These are phyloP conservation scores for Palythoa grandis DNA, from an alignment of 92 coral and sea anemone genomes.

Conservation along the genomic window DNA sequence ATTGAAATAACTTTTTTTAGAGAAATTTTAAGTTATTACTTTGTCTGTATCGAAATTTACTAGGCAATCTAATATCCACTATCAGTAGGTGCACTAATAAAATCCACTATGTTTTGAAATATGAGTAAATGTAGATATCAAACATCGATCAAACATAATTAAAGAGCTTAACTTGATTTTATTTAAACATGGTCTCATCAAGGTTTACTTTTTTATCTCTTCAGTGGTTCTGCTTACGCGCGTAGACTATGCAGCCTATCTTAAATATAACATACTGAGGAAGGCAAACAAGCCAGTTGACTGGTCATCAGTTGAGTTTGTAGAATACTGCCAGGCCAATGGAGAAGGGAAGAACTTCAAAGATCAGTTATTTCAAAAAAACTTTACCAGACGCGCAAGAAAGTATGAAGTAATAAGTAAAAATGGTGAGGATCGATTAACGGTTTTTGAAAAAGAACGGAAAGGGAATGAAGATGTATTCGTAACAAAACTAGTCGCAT, in stretches of 20 bases:
- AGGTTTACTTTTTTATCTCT: too few species aligned
- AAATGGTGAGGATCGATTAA: background rate
- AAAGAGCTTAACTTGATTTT: too few species aligned
- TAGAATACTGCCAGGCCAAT: slow-evolving; percentile 1
- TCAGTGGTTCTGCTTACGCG: slow-evolving; percentile 4
- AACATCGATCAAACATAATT: too few species aligned
- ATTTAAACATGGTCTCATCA: too few species aligned
- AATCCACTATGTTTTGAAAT: too few species aligned
- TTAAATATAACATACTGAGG: background rate
- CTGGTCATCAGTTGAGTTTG: slow-evolving; percentile 1
- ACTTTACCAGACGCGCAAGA: background rate
- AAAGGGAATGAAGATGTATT: background rate
- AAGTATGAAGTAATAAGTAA: background rate
- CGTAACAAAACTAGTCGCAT: background rate
- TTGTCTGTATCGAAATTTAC: too few species aligned
- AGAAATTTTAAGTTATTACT: too few species aligned
- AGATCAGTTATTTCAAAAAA: background rate
- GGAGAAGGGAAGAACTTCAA: slow-evolving; percentile 6
- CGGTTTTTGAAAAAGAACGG: slow-evolving; percentile 1
- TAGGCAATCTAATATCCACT: too few species aligned
- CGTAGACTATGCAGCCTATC: background rate
- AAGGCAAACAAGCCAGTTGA: slow-evolving; percentile 5
- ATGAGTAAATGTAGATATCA: too few species aligned
- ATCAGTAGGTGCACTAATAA: too few species aligned
- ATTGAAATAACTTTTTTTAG: too few species aligned